Evolutionary conservation across 2,888 invertebrate species (phyloP), one percentile per base, ranked within the genome.

Genomic region (Encarsia formosa): DNA sequence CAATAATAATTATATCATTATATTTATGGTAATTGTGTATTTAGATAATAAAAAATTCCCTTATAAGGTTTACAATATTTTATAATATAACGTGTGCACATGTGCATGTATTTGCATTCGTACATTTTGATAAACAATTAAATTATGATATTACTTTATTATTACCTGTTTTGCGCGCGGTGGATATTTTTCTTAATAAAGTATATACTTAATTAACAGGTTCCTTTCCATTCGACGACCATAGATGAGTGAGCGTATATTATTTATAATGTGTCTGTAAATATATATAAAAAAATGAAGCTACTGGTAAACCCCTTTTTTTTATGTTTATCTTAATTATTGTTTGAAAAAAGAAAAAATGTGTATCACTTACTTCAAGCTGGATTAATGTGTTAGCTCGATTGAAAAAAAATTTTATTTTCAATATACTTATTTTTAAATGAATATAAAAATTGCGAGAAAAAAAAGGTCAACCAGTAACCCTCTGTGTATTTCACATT

Each of bases 41-140:
- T 31, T 39, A 26, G 42, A 29, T 41, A 29, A 29, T 43, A 47
- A 54, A 50, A 50, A 54, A 34, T 51, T 39, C 34, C 37, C 52
- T 23, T 38, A 45, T 35, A 41, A 11, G 23, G 18, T 49, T 45
- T 54, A 49, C 39, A 44, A 46, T 39, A 46, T 47, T 44, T 38
- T 50, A 50, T 50, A 37, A 2, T 11, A 47, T 50, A 49, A 54
- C 38, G 34, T 39, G 45, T 49, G 45, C 41, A 49, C 47, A 42
- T 47, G 43, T 50, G 50, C 44, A 49, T 41, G 35, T 40, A 13
- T 35, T 22, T 37, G 34, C 38, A 47, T 39, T 54, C 49, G 32
- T 47, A 42, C 42, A 35, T 46, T 50, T 4, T 41, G 32, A 18
- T 43, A 43, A 49, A 43, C 24, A 31, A 49, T 49, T 23, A 34